Base-by-base conservation (phyloP, 2,797 vertebrate genomes). In the Parambassis ranga region DNA sequence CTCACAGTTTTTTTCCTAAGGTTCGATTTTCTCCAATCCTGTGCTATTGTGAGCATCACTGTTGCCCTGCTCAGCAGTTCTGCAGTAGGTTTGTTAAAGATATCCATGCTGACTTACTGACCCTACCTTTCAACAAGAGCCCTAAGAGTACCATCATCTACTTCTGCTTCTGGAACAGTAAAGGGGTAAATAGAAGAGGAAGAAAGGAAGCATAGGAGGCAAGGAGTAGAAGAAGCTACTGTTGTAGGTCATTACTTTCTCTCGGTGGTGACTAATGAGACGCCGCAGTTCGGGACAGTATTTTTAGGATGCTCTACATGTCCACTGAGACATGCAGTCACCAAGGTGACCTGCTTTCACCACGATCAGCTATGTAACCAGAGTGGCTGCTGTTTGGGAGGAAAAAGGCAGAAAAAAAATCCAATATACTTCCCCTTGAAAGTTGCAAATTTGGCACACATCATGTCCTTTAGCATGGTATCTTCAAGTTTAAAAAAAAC, bases 331-430 rank as follows among this genome's bases (percentile, higher is more conserved):
- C 65, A 63, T 14, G 19, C 22, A 56, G 76, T 77, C 18, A 66
- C 81, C 87, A 90, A 91, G 88, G 90, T 92, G 91, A 93, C 91
- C 92, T 10, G 85, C 82, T 91, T 91, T 89, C 64, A 48, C 75
- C 26, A 63, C 75, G 78, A 90, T 90, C 79, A 67, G 87, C 83
- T 75, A 81, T 36, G 72, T 78, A 78, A 85, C 67, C 64, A 64
- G 33, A 53, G 84, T 56, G 68, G 57, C 71, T 75, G 80, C 74
- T 72, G 65, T 59, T 79, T 51, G 52, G 63, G 31, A 11, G 10
- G 18, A 33, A 35, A 48, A 62, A 61, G 44, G 57, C 31, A 71
- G 52, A 36, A 33, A 39, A 46, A 35, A 69, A 60, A 39, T 56
- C 27, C 10, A 77, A 31, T 13, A 51, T 2, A 49, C 23, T 60